Base-by-base conservation (phyloP, 2,888 invertebrate genomes). In the Hyppa rectilinea region DNA sequence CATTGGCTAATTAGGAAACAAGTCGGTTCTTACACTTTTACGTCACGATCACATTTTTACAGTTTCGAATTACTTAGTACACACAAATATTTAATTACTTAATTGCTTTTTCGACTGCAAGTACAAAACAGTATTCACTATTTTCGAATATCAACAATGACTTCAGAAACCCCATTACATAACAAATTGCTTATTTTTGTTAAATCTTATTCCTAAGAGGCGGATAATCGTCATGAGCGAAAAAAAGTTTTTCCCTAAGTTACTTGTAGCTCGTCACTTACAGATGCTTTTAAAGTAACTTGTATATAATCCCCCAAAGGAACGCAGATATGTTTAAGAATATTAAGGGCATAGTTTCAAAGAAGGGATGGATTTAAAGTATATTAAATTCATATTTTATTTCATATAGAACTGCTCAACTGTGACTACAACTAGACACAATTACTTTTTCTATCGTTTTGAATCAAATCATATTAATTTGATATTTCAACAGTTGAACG, bases 161-260 rank as follows among this genome's bases (percentile, higher is more conserved):
- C 70, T 72, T 82, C 61, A 70, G 77, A 75, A 72, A 80, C 65
- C 72, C 58, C 78, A 76, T 79, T 80, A 82, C 49, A 73, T 78
- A 83, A 80, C 73, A 83, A 87, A 87, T 85, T 87, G 82, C 86
- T 88, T 87, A 88, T 82, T 86, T 87, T 88, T 87, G 85, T 86
- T 91, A 89, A 90, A 87, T 90, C 92, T 93, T 93, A 92, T 87
- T 87, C 86, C 93, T 93, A 94, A 90, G 92, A 94, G 94, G 94
- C 94, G 94, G 94, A 94, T 91, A 91, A 89, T 91, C 89, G 89
- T 92, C 91, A 89, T 93, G 93, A 93, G 93, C 93, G 90, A 90
- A 89, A 90, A 85, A 87, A 88, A 76, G 69, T 80, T 82, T 82
- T 78, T 60, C 74, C 75, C 72, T 84, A 85, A 82, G 76, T 78